phyloP scores from a whole-genome alignment of 2,113 vertebrate species.

The Brachirus orientalis region DNA sequence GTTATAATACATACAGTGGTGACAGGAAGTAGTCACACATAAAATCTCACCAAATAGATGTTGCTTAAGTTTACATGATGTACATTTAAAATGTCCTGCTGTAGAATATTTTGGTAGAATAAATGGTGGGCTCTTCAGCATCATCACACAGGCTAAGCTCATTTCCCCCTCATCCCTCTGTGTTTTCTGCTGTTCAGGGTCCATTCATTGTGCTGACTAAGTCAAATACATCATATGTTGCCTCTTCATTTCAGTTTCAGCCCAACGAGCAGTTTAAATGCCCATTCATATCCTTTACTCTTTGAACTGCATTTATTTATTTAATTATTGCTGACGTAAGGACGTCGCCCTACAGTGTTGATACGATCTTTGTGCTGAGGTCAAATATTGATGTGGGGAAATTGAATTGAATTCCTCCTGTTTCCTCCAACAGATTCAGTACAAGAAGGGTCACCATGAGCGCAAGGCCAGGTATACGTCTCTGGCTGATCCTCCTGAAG shows the following conservation, averaged over 20 bases:
- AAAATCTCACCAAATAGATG: too few species aligned
- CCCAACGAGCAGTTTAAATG: conserved; percentile 21
- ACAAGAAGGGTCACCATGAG: conserved; percentile 92
- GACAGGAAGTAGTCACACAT: too few species aligned
- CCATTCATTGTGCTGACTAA: conserved; percentile 23
- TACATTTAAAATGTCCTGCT: too few species aligned
- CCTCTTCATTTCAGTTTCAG: conserved; percentile 13
- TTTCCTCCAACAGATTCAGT: conserved; percentile 83
- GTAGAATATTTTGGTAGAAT: too few species aligned
- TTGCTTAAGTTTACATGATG: too few species aligned
- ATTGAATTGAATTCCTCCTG: conserved; percentile 8
- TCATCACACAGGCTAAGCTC: background rate
- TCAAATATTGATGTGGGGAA: conserved; percentile 19
- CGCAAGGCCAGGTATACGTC: conserved; percentile 90
- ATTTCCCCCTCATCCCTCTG: background rate
- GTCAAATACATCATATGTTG: conserved; percentile 9
- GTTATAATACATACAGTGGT: too few species aligned
- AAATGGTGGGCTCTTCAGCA: too few species aligned
- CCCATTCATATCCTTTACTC: background rate
- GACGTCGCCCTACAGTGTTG: too few species aligned
- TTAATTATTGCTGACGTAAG: conserved; percentile 8
- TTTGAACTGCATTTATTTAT: background rate
- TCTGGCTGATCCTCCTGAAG: conserved; percentile 90
- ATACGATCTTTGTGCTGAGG: conserved; percentile 4
- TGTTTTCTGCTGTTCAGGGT: background rate